phyloP scores from a whole-genome alignment of 2,797 vertebrate genomes.

The Cetoscarus ocellatus region DNA sequence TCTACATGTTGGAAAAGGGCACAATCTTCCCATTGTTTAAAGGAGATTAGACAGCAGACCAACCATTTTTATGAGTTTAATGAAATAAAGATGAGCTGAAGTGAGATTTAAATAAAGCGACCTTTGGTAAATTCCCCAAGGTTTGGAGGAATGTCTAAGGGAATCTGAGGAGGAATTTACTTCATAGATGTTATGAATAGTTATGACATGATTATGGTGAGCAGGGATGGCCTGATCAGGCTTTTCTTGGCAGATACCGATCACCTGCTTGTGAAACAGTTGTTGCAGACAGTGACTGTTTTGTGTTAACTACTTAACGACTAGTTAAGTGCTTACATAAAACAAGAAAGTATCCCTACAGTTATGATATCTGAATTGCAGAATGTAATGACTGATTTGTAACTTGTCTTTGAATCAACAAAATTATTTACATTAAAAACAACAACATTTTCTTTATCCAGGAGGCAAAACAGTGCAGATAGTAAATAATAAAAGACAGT shows the following conservation, averaged over 20 bases:
- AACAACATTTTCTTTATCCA: no score
- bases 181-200: constrained; percentile 80
- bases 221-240: constrained; percentile 19
- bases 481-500: no score
- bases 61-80: constrained; percentile 90
- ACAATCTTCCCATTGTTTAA: constrained; percentile 79
- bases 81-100: constrained; percentile 87
- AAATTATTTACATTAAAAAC: no score
- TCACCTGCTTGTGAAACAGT: neutral
- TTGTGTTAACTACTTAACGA: no score
- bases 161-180: constrained; percentile 77
- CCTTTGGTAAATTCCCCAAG: constrained; percentile 85
- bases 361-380: no score
- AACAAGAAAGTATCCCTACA: no score
- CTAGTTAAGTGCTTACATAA: no score
- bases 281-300: no score
- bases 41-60: constrained; percentile 86
- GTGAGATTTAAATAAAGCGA: constrained; percentile 91
- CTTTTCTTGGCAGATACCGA: neutral
- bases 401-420: no score
- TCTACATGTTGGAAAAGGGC: constrained; percentile 65
- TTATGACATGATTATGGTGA: constrained; percentile 74
- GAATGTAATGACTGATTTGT: no score
- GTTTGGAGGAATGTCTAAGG: constrained; percentile 77
- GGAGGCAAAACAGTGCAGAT: no score